Base-by-base conservation (phyloP, 2,888 invertebrate genomes). In the Nymphalis polychloros region DNA sequence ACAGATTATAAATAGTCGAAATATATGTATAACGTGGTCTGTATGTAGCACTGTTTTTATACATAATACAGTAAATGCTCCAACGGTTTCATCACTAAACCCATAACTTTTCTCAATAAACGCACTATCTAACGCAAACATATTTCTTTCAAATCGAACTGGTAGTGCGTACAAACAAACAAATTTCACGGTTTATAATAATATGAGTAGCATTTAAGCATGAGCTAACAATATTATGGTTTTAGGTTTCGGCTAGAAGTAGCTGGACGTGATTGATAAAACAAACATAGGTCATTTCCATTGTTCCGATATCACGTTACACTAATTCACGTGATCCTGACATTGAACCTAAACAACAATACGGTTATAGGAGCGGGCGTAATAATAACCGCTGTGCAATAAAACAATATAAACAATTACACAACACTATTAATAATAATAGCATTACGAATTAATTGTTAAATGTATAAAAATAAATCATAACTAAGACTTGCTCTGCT, bases 271-370 rank as follows among this genome's bases (percentile, higher is more conserved):
- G 71, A 64, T 73, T 63, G 59, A 49, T 63, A 63, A 71, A 73
- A 69, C 72, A 73, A 75, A 70, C 63, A 77, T 77, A 75, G 75
- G 74, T 69, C 75, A 75, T 74, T 74, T 63, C 72, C 76, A 84
- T 84, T 86, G 86, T 86, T 80, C 77, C 66, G 59, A 73, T 69
- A 66, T 64, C 75, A 76, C 72, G 77, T 78, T 78, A 72, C 73
- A 65, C 72, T 63, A 59, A 72, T 79, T 80, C 84, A 82, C 81
- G 82, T 79, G 83, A 79, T 77, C 68, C 61, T 49, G 57, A 57
- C 63, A 64, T 71, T 71, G 27, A 60, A 68, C 41, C 52, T 62
- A 8, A 10, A 59, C 57, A 64, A 55, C 49, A 57, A 55, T 48
- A 49, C 41, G 20, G 47, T 47, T 53, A 27, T 62, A 16, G 17